These are phyloP conservation scores for Laticauda colubrina DNA, from an alignment of 2,113 vertebrate species.

Conservation along the genomic window DNA sequence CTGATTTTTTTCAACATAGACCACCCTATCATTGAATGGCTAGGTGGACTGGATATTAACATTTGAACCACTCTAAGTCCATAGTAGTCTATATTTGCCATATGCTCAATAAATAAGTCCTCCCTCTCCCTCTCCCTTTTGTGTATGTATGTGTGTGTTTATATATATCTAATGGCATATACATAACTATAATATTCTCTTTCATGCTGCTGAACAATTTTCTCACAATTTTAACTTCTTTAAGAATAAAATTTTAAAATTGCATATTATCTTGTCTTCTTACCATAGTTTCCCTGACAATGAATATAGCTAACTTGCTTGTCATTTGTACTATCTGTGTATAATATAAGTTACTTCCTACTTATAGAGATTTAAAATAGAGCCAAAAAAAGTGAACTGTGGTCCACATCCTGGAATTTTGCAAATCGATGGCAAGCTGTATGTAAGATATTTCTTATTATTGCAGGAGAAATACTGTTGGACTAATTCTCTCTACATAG, in stretches of 20 bases:
- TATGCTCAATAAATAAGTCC: no score
- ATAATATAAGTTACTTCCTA: not conserved
- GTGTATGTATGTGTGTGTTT: not conserved
- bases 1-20: no score
- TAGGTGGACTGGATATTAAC: no score
- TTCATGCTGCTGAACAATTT: slow-evolving; percentile 20
- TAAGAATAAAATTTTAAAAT: not conserved
- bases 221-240: not conserved
- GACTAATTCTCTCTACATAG: not conserved
- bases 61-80: no score
- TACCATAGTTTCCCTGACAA: not conserved
- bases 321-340: not conserved
- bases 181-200: not conserved
- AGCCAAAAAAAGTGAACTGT: not conserved
- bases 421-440: not conserved
- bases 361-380: not conserved
- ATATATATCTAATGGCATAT: not conserved
- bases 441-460: not conserved
- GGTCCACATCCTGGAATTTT: not conserved
- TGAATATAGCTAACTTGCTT: not conserved
- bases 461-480: not conserved
- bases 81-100: no score
- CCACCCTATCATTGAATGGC: no score
- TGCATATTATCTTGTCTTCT: not conserved
- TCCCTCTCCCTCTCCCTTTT: no score